phyloP scores from a whole-genome alignment of 2,888 invertebrate species.

The Cantharis nigra region DNA sequence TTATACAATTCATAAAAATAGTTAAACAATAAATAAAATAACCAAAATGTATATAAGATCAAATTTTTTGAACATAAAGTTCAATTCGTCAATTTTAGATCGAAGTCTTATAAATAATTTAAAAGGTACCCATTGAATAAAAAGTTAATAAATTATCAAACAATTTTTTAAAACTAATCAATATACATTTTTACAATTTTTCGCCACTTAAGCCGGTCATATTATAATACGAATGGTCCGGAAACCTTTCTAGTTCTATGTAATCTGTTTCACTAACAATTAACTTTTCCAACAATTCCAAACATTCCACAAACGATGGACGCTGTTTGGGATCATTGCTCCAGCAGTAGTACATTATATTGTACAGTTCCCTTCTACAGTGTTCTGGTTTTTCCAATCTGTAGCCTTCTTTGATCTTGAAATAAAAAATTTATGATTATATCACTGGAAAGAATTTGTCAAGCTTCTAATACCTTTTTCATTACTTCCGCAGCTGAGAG shows the following conservation, averaged over 20 bases:
- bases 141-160: background rate
- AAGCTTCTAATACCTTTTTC: slow-evolving; percentile 69
- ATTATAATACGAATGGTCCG: slow-evolving; percentile 91
- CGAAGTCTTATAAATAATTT: background rate
- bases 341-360: slow-evolving; percentile 97
- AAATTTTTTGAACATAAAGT: background rate
- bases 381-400: slow-evolving; percentile 92
- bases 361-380: slow-evolving; percentile 88
- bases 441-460: too few relatives aligned
- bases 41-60: background rate
- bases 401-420: slow-evolving; percentile 85
- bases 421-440: slow-evolving; percentile 26
- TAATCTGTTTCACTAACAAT: slow-evolving; percentile 91
- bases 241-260: slow-evolving; percentile 89
- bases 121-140: background rate
- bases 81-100: background rate
- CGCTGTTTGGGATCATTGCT: slow-evolving; percentile 81
- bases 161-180: background rate
- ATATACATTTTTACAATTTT: slow-evolving; percentile 61
- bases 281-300: slow-evolving; percentile 78
- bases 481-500: slow-evolving; percentile 90
- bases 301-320: slow-evolving; percentile 84
- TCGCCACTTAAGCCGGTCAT: slow-evolving; percentile 85
- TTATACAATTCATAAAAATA: background rate
- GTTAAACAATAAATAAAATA: background rate